Conservation (phyloP, 2,113 vertebrate species). For the Tragelaphus buxtoni region DNA sequence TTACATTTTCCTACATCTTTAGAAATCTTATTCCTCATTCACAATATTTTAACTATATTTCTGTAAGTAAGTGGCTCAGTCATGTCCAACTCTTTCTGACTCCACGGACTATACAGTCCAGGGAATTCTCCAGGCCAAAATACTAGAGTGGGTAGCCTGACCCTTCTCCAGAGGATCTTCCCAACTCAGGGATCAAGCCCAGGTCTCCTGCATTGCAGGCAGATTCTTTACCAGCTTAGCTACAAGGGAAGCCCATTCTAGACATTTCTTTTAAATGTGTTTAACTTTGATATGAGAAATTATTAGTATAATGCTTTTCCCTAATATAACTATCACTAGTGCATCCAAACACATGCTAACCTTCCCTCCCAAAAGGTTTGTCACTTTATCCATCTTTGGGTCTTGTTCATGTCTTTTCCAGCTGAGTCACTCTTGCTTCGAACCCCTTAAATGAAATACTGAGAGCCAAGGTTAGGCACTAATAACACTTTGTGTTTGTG, state of each 20-base stretch:
- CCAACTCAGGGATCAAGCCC: not conserved
- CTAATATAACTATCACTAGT: not conserved
- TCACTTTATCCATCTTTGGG: not conserved
- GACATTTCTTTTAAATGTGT: not conserved
- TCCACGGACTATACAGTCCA: not conserved
- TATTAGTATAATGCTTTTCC: not conserved
- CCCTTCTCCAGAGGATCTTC: not conserved
- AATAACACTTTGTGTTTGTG: not conserved
- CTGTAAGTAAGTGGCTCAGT: not conserved
- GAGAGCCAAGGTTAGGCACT: not conserved
- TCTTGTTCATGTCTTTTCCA: not conserved
- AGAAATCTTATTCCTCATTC: not conserved
- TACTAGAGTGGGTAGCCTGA: not conserved
- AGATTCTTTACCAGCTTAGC: not conserved
- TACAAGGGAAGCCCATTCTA: not conserved
- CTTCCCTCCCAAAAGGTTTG: not conserved
- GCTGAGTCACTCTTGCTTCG: not conserved
- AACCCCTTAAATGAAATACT: not conserved
- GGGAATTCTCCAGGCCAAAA: not conserved
- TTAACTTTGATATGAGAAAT: not conserved
- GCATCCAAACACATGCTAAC: not conserved
- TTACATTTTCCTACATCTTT: not conserved
- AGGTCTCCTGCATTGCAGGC: not conserved
- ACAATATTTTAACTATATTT: not conserved
- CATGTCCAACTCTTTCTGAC: not conserved